These are phyloP conservation scores for Daphoenositta chrysoptera DNA, from an alignment of 2,113 vertebrate species.

Conservation along the genomic window DNA sequence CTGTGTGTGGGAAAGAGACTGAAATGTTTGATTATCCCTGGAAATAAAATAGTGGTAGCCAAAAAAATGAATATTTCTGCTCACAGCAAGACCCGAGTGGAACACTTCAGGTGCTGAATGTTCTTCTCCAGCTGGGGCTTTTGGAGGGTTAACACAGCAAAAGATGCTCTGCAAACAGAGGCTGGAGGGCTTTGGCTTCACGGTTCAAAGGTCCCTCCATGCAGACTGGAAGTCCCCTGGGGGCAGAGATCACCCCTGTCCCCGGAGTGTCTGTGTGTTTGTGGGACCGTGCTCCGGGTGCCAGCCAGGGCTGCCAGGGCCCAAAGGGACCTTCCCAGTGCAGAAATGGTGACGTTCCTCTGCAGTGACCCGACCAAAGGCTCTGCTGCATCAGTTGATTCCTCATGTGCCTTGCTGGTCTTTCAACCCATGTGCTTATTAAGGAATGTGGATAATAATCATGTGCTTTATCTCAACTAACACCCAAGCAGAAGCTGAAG, in stretches of 20 bases:
- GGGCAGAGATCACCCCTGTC: neutral
- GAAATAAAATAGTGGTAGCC: neutral
- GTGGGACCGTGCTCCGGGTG: rapidly evolving
- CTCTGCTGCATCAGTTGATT: neutral
- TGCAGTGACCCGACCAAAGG: neutral
- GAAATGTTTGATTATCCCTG: neutral
- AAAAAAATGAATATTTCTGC: neutral
- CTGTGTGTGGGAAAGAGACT: neutral
- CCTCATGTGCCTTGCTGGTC: neutral
- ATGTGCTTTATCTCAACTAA: neutral
- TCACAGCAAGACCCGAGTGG: neutral
- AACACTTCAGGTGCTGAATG: neutral
- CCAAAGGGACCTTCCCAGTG: neutral
- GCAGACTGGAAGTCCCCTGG: neutral
- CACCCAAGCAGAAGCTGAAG: neutral
- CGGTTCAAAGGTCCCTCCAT: neutral
- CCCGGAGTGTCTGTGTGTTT: neutral
- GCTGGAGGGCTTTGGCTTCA: neutral
- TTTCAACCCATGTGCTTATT: neutral
- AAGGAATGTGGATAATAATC: neutral
- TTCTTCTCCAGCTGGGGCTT: neutral
- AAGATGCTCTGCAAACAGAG: slow-evolving; percentile 24
- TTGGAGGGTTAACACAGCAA: neutral
- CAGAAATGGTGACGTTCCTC: neutral
- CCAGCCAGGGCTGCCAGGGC: neutral